Evolutionary conservation across 2,113 vertebrate species (phyloP).

Genomic region (Budorcas taxicolor): DNA sequence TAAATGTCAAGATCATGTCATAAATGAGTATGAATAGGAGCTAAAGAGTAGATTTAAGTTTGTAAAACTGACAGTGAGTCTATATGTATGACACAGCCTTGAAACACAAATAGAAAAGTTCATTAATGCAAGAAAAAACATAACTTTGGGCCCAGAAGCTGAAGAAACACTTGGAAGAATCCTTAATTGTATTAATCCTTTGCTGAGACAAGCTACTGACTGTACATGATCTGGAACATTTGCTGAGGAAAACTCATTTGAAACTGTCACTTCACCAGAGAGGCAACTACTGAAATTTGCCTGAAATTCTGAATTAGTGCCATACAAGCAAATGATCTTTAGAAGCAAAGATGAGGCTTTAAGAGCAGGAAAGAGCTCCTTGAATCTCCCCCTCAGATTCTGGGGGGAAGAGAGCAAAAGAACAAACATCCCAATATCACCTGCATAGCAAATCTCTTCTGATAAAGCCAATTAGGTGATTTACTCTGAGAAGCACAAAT

Average conservation of each 20-base stretch:
- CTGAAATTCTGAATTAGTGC: constrained; percentile 16
- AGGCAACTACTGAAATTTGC: neutral
- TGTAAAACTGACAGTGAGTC: neutral
- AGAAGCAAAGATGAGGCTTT: neutral
- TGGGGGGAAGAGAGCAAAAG: neutral
- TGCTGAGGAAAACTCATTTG: constrained; percentile 49
- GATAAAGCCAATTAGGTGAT: neutral
- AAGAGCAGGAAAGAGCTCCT: neutral
- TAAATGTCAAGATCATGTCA: constrained; percentile 3
- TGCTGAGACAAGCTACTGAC: constrained; percentile 29
- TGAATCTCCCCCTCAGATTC: constrained; percentile 2
- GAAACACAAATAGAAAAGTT: neutral
- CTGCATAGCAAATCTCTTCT: neutral
- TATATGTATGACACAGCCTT: neutral
- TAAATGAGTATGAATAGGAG: neutral
- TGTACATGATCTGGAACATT: constrained; percentile 9
- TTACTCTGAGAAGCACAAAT: neutral
- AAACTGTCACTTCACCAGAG: constrained; percentile 24
- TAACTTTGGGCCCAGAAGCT: neutral
- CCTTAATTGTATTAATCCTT: constrained; percentile 10
- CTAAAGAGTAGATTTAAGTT: constrained; percentile 26
- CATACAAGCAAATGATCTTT: constrained; percentile 37
- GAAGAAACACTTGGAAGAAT: constrained; percentile 33
- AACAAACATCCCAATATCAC: neutral
- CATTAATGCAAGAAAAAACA: constrained; percentile 27